A percentile compares a stretch with the other conserved stretches of the same genome.
phyloP scores from a whole-genome alignment of 2,888 invertebrate genomes.

The Latrodectus elegans region DNA sequence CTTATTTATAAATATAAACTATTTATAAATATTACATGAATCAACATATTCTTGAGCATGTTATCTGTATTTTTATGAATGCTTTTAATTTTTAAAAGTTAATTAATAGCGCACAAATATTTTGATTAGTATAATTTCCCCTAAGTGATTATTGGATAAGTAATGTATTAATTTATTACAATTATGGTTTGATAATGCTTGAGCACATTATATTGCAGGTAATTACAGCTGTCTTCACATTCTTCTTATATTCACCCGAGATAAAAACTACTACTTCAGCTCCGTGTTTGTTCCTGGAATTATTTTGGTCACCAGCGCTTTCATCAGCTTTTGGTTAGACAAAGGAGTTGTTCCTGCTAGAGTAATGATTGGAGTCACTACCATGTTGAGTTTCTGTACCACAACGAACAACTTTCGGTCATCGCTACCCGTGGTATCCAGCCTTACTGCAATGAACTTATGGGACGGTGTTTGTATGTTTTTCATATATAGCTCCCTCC shows the following conservation, averaged over 20 bases:
- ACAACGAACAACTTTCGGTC: slow-evolving; percentile 78
- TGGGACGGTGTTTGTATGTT: slow-evolving; percentile 95
- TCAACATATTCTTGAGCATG: too few species aligned
- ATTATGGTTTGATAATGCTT: too few species aligned
- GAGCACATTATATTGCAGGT: slow-evolving; percentile 28
- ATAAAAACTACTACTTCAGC: slow-evolving; percentile 96
- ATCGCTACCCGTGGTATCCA: slow-evolving; percentile 93
- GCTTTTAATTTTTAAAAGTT: too few species aligned
- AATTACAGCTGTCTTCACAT: slow-evolving; percentile 96
- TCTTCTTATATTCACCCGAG: slow-evolving; percentile 93
- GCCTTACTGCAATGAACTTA: slow-evolving; percentile 95
- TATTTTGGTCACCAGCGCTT: slow-evolving; percentile 95
- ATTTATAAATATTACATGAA: too few species aligned
- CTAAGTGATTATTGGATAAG: too few species aligned
- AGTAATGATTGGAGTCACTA: slow-evolving; percentile 97
- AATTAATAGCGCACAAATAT: too few species aligned
- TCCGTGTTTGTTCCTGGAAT: slow-evolving; percentile 97
- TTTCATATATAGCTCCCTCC: slow-evolving; percentile 94
- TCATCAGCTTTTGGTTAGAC: slow-evolving; percentile 98
- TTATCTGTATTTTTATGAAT: too few species aligned
- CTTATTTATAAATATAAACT: too few species aligned
- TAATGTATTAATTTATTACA: too few species aligned
- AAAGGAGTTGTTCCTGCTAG: slow-evolving; percentile 97
- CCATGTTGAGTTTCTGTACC: slow-evolving; percentile 98
- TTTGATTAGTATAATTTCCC: too few species aligned